Conservation (phyloP, 1,140 invertebrate genomes). For the Helicoverpa armigera region DNA sequence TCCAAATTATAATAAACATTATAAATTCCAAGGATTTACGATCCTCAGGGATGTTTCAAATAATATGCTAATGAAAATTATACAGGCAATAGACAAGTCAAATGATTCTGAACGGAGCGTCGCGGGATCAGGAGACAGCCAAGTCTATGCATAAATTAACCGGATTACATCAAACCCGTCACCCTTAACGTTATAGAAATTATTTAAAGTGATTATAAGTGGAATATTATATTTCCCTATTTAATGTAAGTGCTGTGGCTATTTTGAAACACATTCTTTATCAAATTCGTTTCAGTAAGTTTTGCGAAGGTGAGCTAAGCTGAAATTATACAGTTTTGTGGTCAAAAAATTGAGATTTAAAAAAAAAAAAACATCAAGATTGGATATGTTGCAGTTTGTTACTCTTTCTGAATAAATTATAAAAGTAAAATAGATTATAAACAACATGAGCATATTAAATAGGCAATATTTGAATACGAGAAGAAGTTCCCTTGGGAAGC, state of each 20-base stretch:
- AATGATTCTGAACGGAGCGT: slow-evolving; percentile 15
- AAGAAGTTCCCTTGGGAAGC: too few relatives aligned
- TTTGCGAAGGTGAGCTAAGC: too few relatives aligned
- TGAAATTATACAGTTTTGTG: too few relatives aligned
- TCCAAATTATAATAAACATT: background rate
- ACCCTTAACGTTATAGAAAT: slow-evolving; percentile 34
- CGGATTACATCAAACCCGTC: slow-evolving; percentile 25
- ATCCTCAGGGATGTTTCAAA: slow-evolving; percentile 20
- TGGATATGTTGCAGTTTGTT: too few relatives aligned
- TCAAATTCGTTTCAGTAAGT: background rate
- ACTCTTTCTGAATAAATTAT: too few relatives aligned
- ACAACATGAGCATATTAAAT: too few relatives aligned
- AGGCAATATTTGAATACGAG: too few relatives aligned
- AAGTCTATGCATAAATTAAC: slow-evolving; percentile 45
- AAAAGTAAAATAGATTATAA: too few relatives aligned
- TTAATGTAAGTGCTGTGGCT: slow-evolving; percentile 4
- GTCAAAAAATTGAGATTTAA: too few relatives aligned
- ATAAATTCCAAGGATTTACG: slow-evolving; percentile 8
- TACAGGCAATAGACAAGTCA: slow-evolving; percentile 35
- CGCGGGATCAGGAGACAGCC: slow-evolving; percentile 25
- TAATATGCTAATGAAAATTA: slow-evolving; percentile 35
- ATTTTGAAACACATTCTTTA: background rate
- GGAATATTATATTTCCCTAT: background rate
- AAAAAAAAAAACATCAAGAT: too few relatives aligned
- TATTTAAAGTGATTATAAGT: slow-evolving; percentile 36